These are phyloP conservation scores for Heterodera carotae DNA, from an alignment of 1,140 invertebrate genomes.

Conservation along the genomic window DNA sequence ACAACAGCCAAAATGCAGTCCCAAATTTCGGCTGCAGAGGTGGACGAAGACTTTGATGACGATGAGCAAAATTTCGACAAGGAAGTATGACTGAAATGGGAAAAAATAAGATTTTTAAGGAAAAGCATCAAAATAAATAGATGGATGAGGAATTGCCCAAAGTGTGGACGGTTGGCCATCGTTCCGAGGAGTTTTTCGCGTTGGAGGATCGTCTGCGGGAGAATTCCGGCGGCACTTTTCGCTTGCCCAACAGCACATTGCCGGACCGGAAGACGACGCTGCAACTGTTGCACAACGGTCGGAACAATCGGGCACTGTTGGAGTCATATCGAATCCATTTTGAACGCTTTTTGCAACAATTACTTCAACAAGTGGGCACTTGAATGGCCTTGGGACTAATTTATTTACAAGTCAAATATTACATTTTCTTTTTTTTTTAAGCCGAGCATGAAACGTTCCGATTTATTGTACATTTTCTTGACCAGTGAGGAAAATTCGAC, in stretches of 20 bases:
- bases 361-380: constrained; percentile 29
- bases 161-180: constrained; percentile 46
- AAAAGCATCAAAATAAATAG: too few species aligned
- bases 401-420: neutral
- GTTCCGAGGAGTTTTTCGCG: constrained; percentile 50
- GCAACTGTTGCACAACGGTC: constrained; percentile 29
- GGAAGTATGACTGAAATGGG: too few species aligned
- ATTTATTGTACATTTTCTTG: constrained; percentile 48
- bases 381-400: neutral
- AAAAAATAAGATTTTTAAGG: too few species aligned
- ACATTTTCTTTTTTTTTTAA: constrained; percentile 19
- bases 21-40: neutral
- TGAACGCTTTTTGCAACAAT: constrained; percentile 41
- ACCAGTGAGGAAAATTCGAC: constrained; percentile 41
- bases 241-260: constrained; percentile 18
- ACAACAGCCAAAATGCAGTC: constrained; percentile 16
- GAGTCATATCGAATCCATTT: constrained; percentile 41
- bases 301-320: constrained; percentile 40
- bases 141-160: constrained; percentile 22
- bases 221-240: constrained; percentile 42
- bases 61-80: neutral
- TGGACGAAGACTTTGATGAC: constrained; percentile 25
- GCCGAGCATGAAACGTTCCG: constrained; percentile 46
- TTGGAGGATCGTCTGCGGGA: constrained; percentile 40
- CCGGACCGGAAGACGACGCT: constrained; percentile 46